Evolutionary conservation across 2,797 vertebrate species (phyloP).

Genomic region (Numenius phaeopus): DNA sequence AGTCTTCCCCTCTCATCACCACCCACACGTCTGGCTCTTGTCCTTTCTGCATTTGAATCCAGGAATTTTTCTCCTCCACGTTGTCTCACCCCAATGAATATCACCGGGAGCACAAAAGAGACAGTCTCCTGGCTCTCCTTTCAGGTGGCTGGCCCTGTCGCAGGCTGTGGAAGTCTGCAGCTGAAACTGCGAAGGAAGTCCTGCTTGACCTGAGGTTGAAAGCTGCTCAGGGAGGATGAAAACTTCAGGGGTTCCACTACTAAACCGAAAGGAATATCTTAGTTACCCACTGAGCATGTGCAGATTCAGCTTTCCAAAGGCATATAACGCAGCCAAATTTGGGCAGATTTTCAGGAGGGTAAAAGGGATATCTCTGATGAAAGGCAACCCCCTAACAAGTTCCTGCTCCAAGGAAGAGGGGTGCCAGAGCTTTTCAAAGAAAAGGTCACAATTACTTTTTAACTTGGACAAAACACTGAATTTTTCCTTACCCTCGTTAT

Average conservation of each 20-base stretch:
- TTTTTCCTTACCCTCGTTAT: slow-evolving; percentile 67
- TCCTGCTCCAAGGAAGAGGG: background rate
- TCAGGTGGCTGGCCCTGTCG: background rate
- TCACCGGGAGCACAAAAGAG: background rate
- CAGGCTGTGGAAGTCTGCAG: background rate
- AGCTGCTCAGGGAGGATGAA: background rate
- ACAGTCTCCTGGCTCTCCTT: background rate
- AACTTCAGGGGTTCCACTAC: background rate
- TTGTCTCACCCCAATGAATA: background rate
- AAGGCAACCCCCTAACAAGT: slow-evolving; percentile 11
- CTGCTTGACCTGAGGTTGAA: background rate
- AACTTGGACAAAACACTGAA: slow-evolving; percentile 66
- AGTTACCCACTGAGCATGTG: background rate
- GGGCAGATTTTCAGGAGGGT: background rate
- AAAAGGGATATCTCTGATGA: slow-evolving; percentile 15
- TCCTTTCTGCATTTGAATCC: background rate
- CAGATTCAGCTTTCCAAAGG: slow-evolving; percentile 6
- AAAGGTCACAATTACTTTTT: slow-evolving; percentile 58
- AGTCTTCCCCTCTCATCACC: background rate
- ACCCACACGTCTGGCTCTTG: background rate
- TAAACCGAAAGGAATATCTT: slow-evolving; percentile 2
- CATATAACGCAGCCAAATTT: background rate
- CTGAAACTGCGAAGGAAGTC: background rate
- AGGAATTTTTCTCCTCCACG: background rate
- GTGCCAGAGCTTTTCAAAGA: slow-evolving; percentile 55